Conservation (phyloP, 1,140 invertebrate genomes). For the Saccostrea echinata region DNA sequence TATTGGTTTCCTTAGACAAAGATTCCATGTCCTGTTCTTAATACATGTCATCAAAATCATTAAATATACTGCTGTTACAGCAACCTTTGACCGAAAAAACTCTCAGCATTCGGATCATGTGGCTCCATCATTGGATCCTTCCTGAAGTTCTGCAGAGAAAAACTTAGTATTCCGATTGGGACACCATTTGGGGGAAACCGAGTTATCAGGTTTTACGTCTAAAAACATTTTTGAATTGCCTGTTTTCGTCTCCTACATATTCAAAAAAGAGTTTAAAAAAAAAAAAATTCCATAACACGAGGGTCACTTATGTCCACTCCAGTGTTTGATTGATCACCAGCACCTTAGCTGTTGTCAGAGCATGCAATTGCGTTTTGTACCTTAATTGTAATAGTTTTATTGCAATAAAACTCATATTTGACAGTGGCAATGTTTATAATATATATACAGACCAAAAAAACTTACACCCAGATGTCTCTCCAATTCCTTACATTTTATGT, state of each 20-base stretch:
- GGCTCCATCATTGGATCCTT: too few species aligned
- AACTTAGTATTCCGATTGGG: conserved; percentile 62
- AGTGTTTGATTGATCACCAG: conserved; percentile 52
- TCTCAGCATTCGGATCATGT: conserved; percentile 41
- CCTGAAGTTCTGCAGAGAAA: conserved; percentile 58
- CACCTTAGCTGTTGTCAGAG: conserved; percentile 33
- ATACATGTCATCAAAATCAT: background rate
- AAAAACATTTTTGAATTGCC: conserved; percentile 47
- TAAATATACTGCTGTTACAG: conserved; percentile 50
- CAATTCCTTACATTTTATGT: conserved; percentile 56
- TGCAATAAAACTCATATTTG: background rate
- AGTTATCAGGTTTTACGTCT: conserved; percentile 54
- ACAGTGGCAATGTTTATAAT: conserved; percentile 60
- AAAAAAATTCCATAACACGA: too few species aligned
- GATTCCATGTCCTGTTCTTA: conserved; percentile 46
- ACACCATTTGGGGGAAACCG: conserved; percentile 59
- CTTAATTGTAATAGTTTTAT: too few species aligned
- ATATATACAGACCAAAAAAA: conserved; percentile 57
- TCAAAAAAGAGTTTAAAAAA: too few species aligned
- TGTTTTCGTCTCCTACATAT: conserved; percentile 43
- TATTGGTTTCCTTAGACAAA: conserved; percentile 48
- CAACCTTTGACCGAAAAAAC: conserved; percentile 34
- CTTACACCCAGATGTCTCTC: conserved; percentile 58
- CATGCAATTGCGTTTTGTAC: too few species aligned
- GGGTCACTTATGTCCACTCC: conserved; percentile 57